phyloP scores from a whole-genome alignment of 1,140 invertebrate genomes.

The Drosophila ercepeae region DNA sequence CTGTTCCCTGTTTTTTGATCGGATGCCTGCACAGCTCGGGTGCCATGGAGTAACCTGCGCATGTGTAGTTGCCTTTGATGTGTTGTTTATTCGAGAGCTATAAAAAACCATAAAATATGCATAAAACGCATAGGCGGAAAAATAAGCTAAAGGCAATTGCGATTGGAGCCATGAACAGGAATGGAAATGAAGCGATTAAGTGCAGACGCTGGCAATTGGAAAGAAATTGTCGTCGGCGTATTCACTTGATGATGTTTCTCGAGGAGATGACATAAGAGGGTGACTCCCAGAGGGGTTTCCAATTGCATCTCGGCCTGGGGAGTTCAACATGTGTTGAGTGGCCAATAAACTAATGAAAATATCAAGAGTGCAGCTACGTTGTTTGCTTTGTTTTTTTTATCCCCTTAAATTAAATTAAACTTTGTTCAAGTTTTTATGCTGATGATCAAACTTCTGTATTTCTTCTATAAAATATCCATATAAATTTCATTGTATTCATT shows the following conservation, averaged over 20 bases:
- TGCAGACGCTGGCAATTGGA: slow-evolving; percentile 61
- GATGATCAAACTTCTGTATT: background rate
- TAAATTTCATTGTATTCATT: slow-evolving; percentile 16
- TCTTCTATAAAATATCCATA: background rate
- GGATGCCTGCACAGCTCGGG: slow-evolving; percentile 10
- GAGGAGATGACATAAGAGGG: slow-evolving; percentile 14
- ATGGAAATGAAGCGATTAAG: slow-evolving; percentile 71
- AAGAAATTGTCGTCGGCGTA: slow-evolving; percentile 45
- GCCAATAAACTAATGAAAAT: slow-evolving; percentile 6
- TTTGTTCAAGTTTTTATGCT: background rate
- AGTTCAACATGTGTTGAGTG: slow-evolving; percentile 1
- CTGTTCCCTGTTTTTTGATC: slow-evolving; percentile 67
- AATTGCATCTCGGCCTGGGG: background rate
- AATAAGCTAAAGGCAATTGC: slow-evolving; percentile 49
- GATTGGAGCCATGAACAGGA: slow-evolving; percentile 52
- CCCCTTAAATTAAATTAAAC: background rate
- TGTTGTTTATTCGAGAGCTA: slow-evolving; percentile 69
- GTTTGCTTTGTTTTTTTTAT: background rate
- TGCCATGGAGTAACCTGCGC: slow-evolving; percentile 50
- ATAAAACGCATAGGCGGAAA: slow-evolving; percentile 73
- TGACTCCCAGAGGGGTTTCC: background rate
- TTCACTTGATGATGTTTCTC: slow-evolving; percentile 21
- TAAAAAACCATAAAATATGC: slow-evolving; percentile 80
- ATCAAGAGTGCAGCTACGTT: background rate
- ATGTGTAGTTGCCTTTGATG: slow-evolving; percentile 75